Conservation (phyloP, 1,140 invertebrate species). For the Atopsyche davidsoni region DNA sequence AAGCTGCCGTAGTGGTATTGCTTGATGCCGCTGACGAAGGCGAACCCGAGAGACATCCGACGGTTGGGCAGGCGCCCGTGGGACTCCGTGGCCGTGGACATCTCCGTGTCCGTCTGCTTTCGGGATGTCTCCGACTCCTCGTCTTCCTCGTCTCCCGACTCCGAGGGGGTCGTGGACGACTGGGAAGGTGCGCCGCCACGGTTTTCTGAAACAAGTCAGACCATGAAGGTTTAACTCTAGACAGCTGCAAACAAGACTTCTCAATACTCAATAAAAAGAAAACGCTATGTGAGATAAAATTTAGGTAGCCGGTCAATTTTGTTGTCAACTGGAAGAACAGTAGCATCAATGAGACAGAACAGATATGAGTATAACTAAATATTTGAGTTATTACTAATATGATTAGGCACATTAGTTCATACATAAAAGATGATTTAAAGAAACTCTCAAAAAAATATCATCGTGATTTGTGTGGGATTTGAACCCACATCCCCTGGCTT, state of each 20-base stretch:
- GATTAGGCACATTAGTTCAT: too few species aligned
- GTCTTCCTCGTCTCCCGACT: conserved; percentile 42
- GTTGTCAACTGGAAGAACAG: too few species aligned
- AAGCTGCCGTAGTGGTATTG: conserved; percentile 85
- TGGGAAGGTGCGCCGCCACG: conserved; percentile 2
- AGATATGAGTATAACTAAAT: too few species aligned
- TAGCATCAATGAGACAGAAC: too few species aligned
- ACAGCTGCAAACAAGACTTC: not conserved
- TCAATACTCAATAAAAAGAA: too few species aligned
- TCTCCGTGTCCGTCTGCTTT: conserved; percentile 52
- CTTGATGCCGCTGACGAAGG: conserved; percentile 36
- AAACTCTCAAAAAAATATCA: too few species aligned
- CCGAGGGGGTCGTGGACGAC: conserved; percentile 27
- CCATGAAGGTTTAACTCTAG: not conserved
- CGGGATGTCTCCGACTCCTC: conserved; percentile 46
- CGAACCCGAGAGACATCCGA: conserved; percentile 44
- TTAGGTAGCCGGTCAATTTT: too few species aligned
- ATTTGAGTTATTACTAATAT: too few species aligned
- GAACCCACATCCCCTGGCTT: too few species aligned
- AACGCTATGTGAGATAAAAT: too few species aligned
- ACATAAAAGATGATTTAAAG: too few species aligned
- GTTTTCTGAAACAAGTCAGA: conserved; percentile 20
- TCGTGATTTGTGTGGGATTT: too few species aligned
- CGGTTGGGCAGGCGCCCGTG: conserved; percentile 32
- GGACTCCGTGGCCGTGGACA: conserved; percentile 45